These are phyloP conservation scores for Neofelis nebulosa DNA, from an alignment of 2,113 vertebrate genomes.

Conservation along the genomic window DNA sequence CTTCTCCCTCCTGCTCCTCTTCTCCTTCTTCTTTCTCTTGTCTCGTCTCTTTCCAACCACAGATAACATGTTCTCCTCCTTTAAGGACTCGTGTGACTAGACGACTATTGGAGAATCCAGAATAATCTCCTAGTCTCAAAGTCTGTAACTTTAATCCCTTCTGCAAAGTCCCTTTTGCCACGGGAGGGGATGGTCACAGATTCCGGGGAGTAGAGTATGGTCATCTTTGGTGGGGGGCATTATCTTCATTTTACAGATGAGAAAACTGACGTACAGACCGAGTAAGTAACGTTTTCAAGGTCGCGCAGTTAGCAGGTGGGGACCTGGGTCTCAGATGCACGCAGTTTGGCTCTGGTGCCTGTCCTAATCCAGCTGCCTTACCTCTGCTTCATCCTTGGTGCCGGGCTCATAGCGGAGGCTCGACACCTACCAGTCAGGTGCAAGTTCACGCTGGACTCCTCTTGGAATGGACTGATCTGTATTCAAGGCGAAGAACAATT, in stretches of 20 bases:
- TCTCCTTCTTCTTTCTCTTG: neutral
- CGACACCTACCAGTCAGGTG: fast-evolving
- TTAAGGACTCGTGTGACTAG: neutral
- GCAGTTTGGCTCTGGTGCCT: neutral
- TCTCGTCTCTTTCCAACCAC: neutral
- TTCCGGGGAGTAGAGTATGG: neutral
- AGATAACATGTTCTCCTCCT: neutral
- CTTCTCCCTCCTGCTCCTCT: no score
- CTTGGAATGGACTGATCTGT: neutral
- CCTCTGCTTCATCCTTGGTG: neutral
- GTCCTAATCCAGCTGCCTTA: neutral
- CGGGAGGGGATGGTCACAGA: neutral
- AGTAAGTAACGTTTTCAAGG: neutral
- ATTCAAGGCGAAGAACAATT: neutral
- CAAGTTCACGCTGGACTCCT: neutral
- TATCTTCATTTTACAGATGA: neutral
- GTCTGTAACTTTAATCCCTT: no score
- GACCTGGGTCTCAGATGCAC: neutral
- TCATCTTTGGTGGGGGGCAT: neutral
- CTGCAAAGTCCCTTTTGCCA: neutral
- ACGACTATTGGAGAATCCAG: neutral
- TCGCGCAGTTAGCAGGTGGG: neutral
- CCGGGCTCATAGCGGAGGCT: fast-evolving
- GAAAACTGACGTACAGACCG: neutral
- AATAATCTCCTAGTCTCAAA: neutral